Base-by-base conservation (phyloP, 53 echinoderm and acorn worm genomes). In the Pentamera pediparva region DNA sequence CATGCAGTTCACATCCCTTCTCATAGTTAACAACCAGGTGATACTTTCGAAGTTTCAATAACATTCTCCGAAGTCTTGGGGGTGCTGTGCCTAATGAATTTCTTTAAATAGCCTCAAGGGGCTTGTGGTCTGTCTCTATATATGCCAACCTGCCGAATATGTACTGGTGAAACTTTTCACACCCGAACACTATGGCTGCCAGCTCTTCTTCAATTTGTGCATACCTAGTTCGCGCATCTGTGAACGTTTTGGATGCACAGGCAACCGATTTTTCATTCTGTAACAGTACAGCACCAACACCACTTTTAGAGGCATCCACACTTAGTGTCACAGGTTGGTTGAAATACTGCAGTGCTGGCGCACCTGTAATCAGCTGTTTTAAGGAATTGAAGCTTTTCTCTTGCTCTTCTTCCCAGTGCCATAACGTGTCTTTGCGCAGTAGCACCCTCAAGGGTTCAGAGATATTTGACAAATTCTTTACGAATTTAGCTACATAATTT, bases 151-250 rank as follows among this genome's bases (percentile, higher is more conserved):
- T 32, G 35, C 72, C 73, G 72, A 72, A 84, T 1, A 78, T 25
- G 40, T 73, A 78, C 15, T 65, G 58, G 53, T 84, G 85, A 52
- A 84, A 84, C 30, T 47, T 60, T 43, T 79, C 85, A 40, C 71
- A 74, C 17, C 78, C 79, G 48, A 61, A 84, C 6, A 78, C 59
- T 20, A 73, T 59, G 28, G 75, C 78, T 24, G 69, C 78, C 20
- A 78, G 43, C 49, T 79, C 76, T 56, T 86, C 81, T 76, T 78
- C 74, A 35, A 79, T 85, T 59, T 85, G 80, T 20, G 85, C 85
- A 37, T 74, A 85, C 21, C 35, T 60, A 15, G 54, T 60, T 38
- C 40, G 59, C 39, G 59, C 6, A 18, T 76, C 76, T 19, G 60
- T 77, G 47, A 77, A 77, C n/a, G 63, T 34, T 45, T 77, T 77